Percentiles rank a stretch among this genome's conserved stretches.
These are phyloP conservation scores for Panthera leo DNA, from an alignment of 2,113 vertebrate species.

Conservation along the genomic window DNA sequence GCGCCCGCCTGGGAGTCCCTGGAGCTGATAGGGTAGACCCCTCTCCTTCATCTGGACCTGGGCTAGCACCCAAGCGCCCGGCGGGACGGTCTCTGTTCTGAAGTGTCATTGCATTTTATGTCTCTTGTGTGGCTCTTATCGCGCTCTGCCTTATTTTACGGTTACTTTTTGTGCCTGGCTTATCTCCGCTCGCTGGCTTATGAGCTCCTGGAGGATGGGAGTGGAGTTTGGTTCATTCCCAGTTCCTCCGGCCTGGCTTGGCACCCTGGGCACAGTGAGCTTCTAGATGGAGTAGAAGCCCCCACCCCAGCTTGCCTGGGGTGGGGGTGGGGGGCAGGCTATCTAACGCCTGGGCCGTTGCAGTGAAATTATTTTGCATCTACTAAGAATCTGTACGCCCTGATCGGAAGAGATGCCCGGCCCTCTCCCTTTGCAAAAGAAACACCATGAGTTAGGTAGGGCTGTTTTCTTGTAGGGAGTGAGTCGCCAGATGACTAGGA, in stretches of 20 bases:
- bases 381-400: background rate
- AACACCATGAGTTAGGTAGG: background rate
- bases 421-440: background rate
- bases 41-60: background rate
- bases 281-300: background rate
- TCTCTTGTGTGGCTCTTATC: background rate
- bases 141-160: background rate
- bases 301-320: background rate
- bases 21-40: background rate
- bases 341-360: background rate
- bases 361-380: background rate
- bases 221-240: background rate
- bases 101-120: background rate
- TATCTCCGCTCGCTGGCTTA: background rate
- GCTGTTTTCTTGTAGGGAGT: background rate
- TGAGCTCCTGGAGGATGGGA: background rate
- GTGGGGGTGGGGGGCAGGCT: too few relatives aligned
- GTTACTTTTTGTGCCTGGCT: conserved; percentile 31
- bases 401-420: background rate
- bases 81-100: background rate
- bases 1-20: background rate
- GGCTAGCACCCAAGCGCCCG: background rate
- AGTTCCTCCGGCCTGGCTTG: too few relatives aligned
- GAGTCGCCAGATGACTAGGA: conserved; percentile 24
- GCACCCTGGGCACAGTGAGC: background rate